phyloP scores from a whole-genome alignment of 2,797 vertebrate species.

The Dermochelys coriacea region DNA sequence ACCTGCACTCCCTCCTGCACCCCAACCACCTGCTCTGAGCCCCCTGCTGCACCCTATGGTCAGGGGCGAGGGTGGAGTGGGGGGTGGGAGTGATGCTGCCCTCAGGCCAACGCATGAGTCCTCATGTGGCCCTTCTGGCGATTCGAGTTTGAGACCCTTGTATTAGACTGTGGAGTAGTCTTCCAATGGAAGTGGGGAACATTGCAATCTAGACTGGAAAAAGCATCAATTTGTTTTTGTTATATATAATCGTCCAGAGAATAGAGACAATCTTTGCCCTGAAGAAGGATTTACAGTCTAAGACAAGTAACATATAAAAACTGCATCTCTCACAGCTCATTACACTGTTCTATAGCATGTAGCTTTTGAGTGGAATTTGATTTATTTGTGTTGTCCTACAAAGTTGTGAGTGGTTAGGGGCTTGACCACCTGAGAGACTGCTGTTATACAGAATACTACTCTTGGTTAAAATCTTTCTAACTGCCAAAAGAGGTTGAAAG shows the following conservation, averaged over 20 bases:
- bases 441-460: not conserved
- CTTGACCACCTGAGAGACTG: not conserved
- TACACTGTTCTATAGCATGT: not conserved
- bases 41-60: no score
- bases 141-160: no score
- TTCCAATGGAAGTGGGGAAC: not conserved
- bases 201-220: not conserved
- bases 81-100: no score
- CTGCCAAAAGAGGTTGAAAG: not conserved
- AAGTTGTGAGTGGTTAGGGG: not conserved
- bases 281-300: not conserved
- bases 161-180: not conserved
- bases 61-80: no score
- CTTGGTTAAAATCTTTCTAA: not conserved
- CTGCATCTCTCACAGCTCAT: not conserved
- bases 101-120: no score
- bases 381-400: not conserved
- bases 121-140: no score
- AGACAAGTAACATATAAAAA: not conserved
- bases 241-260: not conserved
- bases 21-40: no score
- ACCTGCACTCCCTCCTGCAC: no score
- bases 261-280: not conserved
- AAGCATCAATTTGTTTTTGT: not conserved
- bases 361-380: not conserved